Evolutionary conservation across 2,888 invertebrate genomes (phyloP), one percentile per base, ranked within the genome.

Genomic region (Drosophila anomalata): DNA sequence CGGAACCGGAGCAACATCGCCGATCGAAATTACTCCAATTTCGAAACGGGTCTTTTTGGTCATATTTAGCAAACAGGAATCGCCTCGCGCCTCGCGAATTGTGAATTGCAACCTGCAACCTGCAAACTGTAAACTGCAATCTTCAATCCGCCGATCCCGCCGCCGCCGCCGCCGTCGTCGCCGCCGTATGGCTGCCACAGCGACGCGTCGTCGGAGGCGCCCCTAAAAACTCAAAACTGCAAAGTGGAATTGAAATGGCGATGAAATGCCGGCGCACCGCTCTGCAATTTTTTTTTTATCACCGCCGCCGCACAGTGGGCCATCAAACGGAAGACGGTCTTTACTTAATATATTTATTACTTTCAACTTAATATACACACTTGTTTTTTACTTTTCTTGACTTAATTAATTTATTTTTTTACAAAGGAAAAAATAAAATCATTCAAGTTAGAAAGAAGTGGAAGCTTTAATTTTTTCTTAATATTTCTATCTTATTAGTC

Each of bases 61-160:
- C 89, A 87, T 87, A 88, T 90, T 89, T 87, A 87, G 89, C 81
- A 81, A 85, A 86, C 85, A 76, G 87, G 86, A 85, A 87, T 80
- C 67, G 66, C 59, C 20, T 42, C n/a, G 9, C 26, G 26, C 6
- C 6, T 26, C 9, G 41, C 8, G 2, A 42, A 11, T 17, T 42
- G 41, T 2, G 7, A 42, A 17, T 8, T 42, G 41, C 41, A 42
- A 3, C n/a, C 36, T 36, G n/a, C n/a, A n/a, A n/a, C n/a, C 36
- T 6, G 36, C n/a, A 33, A 29, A 41, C 24, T 33, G 41, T 7
- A 20, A 42, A 42, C 20, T 42, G 41, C 20, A 42, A 14, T n/a
- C 36, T 36, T n/a, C n/a, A n/a, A 36, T 36, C 36, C n/a, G n/a
- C n/a, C 11, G 17, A n/a, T n/a, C n/a, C n/a, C n/a, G n/a, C n/a